Base-by-base conservation (phyloP, 2,888 invertebrate species). In the Cantharis flavilabris region DNA sequence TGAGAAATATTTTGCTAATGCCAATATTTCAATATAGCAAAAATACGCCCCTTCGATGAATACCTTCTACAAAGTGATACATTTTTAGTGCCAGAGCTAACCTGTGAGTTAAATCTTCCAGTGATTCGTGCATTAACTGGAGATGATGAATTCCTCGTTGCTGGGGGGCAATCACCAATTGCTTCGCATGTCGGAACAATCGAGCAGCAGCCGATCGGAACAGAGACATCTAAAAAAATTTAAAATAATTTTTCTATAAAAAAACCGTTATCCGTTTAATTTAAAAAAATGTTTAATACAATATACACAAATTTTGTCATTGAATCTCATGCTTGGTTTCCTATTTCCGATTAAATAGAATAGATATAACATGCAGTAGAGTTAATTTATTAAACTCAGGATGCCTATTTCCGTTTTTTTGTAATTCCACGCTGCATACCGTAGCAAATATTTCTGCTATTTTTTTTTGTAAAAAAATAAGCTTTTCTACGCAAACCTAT, bases 51-150 rank as follows among this genome's bases (percentile, higher is more conserved):
- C 0, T 7, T 26, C 23, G 23, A 26, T 26, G 7, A 26, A 26
- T 26, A 26, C 0, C 23, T 1, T 26, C 5, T 26, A 26, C 33
- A 13, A 13, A 33, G 13, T 13, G 13, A 33, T 33, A 11, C 13
- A 33, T 13, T 33, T 33, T 33, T 3, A 13, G 11, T 13, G 13
- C 13, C 33, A 33, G 16, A 16, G 49, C 80, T 79, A 70, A 83
- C 84, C 84, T 83, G 70, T 82, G 86, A 83, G 92, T 91, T 83
- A 91, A 91, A 80, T 92, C 91, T 76, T 91, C 92, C 70, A 91
- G 90, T 9, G 90, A 87, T 83, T 92, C 91, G 76, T 83, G 70
- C 11, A 78, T 70, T 23, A 82, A 14, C 14, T 76, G 71, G 62
- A 81, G 62, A 63, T 72, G 73, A 14, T 70, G 67, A 30, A 78